Evolutionary conservation across 2,113 vertebrate species (phyloP).

Genomic region (Glaucomys volans): DNA sequence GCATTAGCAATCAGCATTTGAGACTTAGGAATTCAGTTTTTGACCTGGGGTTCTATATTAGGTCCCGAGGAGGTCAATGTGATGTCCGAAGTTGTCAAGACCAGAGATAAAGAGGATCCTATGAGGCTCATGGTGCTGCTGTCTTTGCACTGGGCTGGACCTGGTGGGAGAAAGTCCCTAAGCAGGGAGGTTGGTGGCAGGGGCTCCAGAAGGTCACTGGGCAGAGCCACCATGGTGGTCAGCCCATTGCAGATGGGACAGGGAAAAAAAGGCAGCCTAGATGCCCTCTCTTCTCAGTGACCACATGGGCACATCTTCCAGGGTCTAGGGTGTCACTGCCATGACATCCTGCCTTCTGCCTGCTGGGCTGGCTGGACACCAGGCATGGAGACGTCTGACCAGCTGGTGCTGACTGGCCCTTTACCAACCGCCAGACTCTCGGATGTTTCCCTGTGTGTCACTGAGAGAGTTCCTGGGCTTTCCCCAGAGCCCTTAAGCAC

Average conservation of each 20-base stretch:
- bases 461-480: no score
- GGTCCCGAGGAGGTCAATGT: rapidly evolving
- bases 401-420: no score
- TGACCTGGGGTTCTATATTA: neutral
- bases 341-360: neutral
- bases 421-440: no score
- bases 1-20: neutral
- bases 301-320: neutral
- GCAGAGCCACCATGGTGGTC: neutral
- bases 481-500: no score
- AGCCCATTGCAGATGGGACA: neutral
- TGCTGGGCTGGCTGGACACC: no score
- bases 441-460: no score
- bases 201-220: neutral
- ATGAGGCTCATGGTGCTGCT: neutral
- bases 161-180: no score
- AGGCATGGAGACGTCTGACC: no score
- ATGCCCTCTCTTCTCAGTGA: no score
- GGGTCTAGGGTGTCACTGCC: neutral
- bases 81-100: neutral
- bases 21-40: neutral
- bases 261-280: neutral
- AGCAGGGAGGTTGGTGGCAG: neutral
- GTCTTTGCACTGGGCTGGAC: rapidly evolving
- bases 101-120: neutral